These are phyloP conservation scores for Diuraphis noxia DNA, from an alignment of 1,140 invertebrate genomes.

Conservation along the genomic window DNA sequence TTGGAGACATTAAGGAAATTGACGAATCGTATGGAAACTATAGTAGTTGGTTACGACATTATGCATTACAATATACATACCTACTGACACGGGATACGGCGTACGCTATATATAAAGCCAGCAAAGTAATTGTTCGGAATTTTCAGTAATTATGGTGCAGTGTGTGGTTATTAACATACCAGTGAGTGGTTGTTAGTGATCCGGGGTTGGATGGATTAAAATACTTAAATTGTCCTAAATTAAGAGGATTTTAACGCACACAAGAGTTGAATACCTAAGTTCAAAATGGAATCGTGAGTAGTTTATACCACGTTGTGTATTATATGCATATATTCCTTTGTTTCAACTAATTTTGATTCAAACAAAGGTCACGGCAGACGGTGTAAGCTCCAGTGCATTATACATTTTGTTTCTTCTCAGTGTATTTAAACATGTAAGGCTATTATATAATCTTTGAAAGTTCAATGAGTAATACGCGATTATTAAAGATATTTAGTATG, in stretches of 20 bases:
- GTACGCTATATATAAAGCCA: background rate
- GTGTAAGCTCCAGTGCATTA: background rate
- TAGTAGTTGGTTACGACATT: background rate
- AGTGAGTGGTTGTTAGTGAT: background rate
- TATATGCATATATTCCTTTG: background rate
- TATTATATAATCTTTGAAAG: background rate
- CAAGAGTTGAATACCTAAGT: background rate
- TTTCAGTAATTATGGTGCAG: background rate
- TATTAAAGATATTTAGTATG: background rate
- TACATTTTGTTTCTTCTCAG: background rate
- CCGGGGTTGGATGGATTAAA: background rate
- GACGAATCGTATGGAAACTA: background rate
- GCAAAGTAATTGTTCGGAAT: background rate
- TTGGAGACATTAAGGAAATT: background rate
- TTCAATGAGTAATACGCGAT: background rate
- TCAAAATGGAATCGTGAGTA: background rate
- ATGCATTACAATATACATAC: background rate
- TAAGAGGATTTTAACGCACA: background rate
- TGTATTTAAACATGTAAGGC: background rate
- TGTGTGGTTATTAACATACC: constrained; percentile 15
- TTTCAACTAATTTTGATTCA: background rate
- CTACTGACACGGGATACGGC: background rate
- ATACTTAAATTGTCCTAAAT: background rate
- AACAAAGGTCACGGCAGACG: background rate
- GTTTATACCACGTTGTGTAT: background rate